Evolutionary conservation across 2,888 invertebrate species (phyloP).

Genomic region (Ichneumoninae sp.): DNA sequence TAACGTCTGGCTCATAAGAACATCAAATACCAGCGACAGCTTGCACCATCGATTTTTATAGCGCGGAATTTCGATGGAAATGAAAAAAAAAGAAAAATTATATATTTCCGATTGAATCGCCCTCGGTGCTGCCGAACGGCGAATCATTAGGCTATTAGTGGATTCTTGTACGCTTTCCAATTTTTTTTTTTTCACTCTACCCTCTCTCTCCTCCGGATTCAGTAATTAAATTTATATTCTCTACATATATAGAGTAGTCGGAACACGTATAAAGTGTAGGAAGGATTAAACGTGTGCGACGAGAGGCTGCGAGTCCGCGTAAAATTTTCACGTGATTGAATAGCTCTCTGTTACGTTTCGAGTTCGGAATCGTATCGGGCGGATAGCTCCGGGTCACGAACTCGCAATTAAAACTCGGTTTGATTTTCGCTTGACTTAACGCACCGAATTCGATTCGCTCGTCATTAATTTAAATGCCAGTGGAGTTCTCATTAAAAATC

Average conservation of each 20-base stretch:
- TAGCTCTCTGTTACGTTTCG: slow-evolving; percentile 32
- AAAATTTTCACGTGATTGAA: slow-evolving; percentile 49
- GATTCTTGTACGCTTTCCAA: slow-evolving; percentile 40
- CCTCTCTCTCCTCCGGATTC: slow-evolving; percentile 13
- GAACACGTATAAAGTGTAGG: slow-evolving; percentile 33
- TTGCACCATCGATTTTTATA: slow-evolving; percentile 59
- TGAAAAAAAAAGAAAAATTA: slow-evolving; percentile 31
- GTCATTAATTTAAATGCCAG: slow-evolving; percentile 39
- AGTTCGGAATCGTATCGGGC: slow-evolving; percentile 31
- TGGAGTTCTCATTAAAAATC: slow-evolving; percentile 15
- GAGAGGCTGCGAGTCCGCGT: slow-evolving; percentile 30
- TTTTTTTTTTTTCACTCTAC: slow-evolving; percentile 15
- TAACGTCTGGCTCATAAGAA: slow-evolving; percentile 57
- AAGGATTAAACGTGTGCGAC: slow-evolving; percentile 29
- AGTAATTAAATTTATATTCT: slow-evolving; percentile 70
- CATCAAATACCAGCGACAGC: slow-evolving; percentile 58
- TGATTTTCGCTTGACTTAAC: slow-evolving; percentile 46
- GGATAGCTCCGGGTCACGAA: slow-evolving; percentile 30
- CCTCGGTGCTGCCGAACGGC: slow-evolving; percentile 48
- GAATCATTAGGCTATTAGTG: slow-evolving; percentile 63
- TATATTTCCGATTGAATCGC: slow-evolving; percentile 26
- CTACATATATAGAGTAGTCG: slow-evolving; percentile 52
- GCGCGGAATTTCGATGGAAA: not conserved
- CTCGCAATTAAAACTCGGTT: slow-evolving; percentile 63
- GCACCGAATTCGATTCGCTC: slow-evolving; percentile 36